phyloP scores from a whole-genome alignment of 2,888 invertebrate species.

The Brachyptera risi region DNA sequence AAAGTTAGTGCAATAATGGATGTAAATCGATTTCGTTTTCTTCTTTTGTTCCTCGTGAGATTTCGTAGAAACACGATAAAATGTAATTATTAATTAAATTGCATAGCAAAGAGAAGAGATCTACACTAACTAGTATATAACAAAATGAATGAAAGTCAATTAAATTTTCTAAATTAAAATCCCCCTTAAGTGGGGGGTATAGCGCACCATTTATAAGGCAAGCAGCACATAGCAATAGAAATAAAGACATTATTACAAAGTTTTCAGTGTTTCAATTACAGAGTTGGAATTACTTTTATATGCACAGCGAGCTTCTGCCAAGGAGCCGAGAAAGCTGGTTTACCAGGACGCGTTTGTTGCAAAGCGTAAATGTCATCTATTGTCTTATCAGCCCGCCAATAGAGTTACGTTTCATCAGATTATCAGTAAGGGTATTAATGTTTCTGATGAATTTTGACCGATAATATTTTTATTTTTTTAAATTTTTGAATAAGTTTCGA shows the following conservation, averaged over 20 bases:
- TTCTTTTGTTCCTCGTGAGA: neutral
- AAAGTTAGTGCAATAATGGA: conserved; percentile 12
- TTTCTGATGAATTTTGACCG: too few species aligned
- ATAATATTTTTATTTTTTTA: too few species aligned
- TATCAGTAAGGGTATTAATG: too few species aligned
- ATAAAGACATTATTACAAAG: conserved; percentile 30
- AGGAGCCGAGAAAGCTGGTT: neutral
- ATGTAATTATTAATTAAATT: conserved; percentile 32
- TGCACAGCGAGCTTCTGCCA: conserved; percentile 27
- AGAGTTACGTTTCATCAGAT: too few species aligned
- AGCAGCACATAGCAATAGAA: conserved; percentile 25
- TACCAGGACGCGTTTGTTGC: too few species aligned
- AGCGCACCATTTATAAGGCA: conserved; percentile 20
- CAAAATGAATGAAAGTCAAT: conserved; percentile 31
- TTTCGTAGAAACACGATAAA: conserved; percentile 24
- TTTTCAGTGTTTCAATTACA: conserved; percentile 45
- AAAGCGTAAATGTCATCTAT: too few species aligned
- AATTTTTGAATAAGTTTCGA: too few species aligned
- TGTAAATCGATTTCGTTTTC: conserved; percentile 9
- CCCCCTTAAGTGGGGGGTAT: conserved; percentile 14
- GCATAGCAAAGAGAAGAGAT: conserved; percentile 19
- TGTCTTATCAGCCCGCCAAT: too few species aligned
- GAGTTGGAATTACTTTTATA: conserved; percentile 48
- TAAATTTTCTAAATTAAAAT: conserved; percentile 34
- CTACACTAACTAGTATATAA: conserved; percentile 19